These are phyloP conservation scores for Alca torda DNA, from an alignment of 2,797 vertebrate genomes.

Conservation along the genomic window DNA sequence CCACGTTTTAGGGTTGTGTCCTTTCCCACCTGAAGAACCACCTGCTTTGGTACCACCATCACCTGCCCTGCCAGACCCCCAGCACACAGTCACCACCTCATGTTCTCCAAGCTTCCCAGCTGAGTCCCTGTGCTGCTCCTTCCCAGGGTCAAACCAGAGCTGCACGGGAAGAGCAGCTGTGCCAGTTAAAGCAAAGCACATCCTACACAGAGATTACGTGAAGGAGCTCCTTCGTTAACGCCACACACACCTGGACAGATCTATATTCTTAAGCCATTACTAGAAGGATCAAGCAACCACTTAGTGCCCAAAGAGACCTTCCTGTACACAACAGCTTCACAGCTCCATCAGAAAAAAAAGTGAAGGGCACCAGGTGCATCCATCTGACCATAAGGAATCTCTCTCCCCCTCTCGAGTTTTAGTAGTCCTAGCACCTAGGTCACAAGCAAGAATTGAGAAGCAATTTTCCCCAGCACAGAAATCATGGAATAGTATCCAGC, in stretches of 20 bases:
- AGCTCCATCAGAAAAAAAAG: background rate
- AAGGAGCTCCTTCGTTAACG: fast-evolving
- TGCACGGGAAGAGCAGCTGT: fast-evolving
- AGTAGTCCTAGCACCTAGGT: background rate
- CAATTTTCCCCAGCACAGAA: background rate
- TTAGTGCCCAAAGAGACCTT: background rate
- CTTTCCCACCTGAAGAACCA: background rate
- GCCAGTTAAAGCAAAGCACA: background rate
- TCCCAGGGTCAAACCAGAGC: background rate
- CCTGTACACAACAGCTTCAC: background rate
- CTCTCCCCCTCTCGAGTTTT: background rate
- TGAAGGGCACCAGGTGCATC: background rate
- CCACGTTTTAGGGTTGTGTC: no score
- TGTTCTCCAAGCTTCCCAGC: fast-evolving
- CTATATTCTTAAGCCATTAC: fast-evolving
- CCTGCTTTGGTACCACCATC: no score
- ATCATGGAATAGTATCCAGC: background rate
- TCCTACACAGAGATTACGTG: fast-evolving
- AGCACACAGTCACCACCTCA: fast-evolving
- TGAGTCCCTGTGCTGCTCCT: fast-evolving
- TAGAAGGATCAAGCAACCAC: background rate
- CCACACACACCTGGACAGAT: background rate
- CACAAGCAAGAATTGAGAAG: background rate
- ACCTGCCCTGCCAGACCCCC: background rate
- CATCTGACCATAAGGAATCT: background rate